Evolutionary conservation across 30 jellyfish, hydroid and myxozoan genomes (phyloP).

Genomic region (Pelagia noctiluca): DNA sequence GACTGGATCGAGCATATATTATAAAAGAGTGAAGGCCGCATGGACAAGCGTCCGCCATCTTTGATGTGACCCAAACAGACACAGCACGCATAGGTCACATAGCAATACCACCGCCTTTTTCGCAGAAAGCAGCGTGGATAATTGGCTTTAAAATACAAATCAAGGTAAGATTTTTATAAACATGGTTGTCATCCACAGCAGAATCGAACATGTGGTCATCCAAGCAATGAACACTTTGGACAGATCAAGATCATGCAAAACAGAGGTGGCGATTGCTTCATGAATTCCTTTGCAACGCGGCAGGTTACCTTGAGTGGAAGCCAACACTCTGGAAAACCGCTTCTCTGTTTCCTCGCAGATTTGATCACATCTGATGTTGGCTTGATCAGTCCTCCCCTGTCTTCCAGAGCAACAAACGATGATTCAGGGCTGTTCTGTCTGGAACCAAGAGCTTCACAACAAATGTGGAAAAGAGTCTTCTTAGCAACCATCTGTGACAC

Average conservation of each 20-base stretch:
- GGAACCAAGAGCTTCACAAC: constrained; percentile 53
- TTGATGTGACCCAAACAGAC: background rate
- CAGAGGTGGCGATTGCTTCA: constrained; percentile 51
- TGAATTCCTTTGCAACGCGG: constrained; percentile 59
- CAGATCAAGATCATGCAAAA: constrained; percentile 30
- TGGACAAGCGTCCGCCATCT: background rate
- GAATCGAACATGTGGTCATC: constrained; percentile 64
- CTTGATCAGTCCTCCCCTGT: constrained; percentile 73
- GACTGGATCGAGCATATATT: constrained; percentile 23
- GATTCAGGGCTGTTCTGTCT: background rate
- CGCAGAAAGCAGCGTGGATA: too few species aligned
- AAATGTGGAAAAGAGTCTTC: constrained; percentile 9
- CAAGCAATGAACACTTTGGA: constrained; percentile 35
- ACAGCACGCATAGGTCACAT: too few species aligned
- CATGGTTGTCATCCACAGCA: constrained; percentile 61
- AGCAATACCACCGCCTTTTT: too few species aligned
- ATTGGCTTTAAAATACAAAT: too few species aligned
- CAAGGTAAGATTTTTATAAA: too few species aligned
- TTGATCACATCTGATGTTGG: constrained; percentile 59
- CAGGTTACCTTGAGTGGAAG: constrained; percentile 59
- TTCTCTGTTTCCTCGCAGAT: constrained; percentile 70
- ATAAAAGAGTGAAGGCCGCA: background rate
- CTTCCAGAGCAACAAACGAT: constrained; percentile 48
- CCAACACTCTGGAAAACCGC: constrained; percentile 55
- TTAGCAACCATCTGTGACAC: constrained; percentile 45